These are phyloP conservation scores for Harpagus bidentatus DNA, from an alignment of 2,113 vertebrate species.

Conservation along the genomic window DNA sequence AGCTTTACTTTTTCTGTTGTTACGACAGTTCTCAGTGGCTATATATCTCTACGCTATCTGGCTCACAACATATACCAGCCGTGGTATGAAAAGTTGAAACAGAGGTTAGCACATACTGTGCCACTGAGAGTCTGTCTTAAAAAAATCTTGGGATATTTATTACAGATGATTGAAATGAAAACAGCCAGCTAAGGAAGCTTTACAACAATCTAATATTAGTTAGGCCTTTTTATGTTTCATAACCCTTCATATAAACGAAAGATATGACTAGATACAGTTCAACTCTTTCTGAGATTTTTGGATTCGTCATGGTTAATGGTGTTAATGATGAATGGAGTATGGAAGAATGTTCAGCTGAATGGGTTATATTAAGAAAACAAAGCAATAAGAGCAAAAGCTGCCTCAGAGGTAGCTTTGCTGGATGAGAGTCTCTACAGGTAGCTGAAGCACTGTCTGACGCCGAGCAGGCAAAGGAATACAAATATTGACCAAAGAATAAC, in stretches of 20 bases:
- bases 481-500: neutral
- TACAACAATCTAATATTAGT: neutral
- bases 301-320: neutral
- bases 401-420: neutral
- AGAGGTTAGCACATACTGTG: neutral
- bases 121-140: neutral
- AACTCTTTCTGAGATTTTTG: neutral
- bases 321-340: neutral
- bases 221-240: neutral
- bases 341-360: neutral
- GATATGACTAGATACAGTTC: neutral
- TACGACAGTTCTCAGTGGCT: neutral
- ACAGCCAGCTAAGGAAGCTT: neutral
- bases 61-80: neutral
- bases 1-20: neutral
- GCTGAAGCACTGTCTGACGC: neutral
- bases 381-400: neutral
- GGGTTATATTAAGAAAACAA: neutral
- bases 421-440: neutral
- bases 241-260: neutral
- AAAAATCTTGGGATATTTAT: neutral
- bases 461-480: neutral
- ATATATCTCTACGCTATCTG: neutral
- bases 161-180: neutral
- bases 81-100: neutral